These are phyloP conservation scores for Muscicapa adusta DNA, from an alignment of 2,113 vertebrate genomes.

Conservation along the genomic window DNA sequence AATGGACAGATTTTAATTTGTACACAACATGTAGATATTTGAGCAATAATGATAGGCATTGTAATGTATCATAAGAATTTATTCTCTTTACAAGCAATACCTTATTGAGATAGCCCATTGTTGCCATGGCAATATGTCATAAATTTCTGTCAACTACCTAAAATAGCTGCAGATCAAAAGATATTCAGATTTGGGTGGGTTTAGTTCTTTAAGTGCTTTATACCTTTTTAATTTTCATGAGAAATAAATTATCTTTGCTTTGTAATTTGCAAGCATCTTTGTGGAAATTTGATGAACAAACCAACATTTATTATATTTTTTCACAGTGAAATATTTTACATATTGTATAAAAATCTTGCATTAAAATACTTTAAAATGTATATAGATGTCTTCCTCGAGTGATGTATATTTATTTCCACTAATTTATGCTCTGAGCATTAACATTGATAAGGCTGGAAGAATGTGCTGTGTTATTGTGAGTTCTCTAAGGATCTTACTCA, in stretches of 20 bases:
- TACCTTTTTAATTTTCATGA: not conserved
- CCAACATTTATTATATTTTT: not conserved
- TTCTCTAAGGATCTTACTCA: not conserved
- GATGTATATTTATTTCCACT: not conserved
- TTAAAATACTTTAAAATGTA: not conserved
- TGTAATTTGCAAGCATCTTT: not conserved
- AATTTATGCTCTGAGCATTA: not conserved
- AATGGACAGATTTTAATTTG: not conserved
- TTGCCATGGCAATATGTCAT: constrained; percentile 48
- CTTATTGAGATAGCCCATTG: constrained; percentile 28
- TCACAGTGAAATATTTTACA: not conserved
- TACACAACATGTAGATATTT: not conserved
- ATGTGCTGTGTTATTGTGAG: not conserved
- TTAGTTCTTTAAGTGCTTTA: not conserved
- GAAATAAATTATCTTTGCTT: not conserved
- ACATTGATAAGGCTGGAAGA: not conserved
- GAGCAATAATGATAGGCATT: constrained; percentile 1
- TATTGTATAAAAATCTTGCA: not conserved
- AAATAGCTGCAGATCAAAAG: constrained; percentile 53
- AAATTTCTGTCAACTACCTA: constrained; percentile 44
- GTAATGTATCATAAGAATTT: not conserved
- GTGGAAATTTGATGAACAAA: not conserved
- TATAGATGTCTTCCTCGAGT: not conserved
- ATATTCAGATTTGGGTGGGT: not conserved
- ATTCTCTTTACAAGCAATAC: not conserved